phyloP scores from a whole-genome alignment of 92 coral and sea anemone species.

The Paramuricea clavata region DNA sequence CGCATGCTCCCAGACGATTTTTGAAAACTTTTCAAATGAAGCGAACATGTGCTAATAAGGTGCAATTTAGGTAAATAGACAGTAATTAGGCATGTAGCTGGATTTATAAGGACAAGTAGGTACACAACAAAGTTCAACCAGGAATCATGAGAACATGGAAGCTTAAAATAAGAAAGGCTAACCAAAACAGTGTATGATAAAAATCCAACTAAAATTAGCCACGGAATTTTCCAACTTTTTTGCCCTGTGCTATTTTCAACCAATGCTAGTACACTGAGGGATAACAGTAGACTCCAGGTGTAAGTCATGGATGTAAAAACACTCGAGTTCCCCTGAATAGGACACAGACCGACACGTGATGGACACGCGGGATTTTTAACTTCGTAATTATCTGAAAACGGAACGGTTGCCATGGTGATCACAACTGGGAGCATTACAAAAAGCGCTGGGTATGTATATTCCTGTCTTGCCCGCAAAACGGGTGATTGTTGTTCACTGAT shows the following conservation, averaged over 20 bases:
- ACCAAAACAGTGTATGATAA: constrained; percentile 15
- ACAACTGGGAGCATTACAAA: constrained; percentile 16
- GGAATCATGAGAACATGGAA: constrained; percentile 1
- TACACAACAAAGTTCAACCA: background rate
- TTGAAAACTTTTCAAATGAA: constrained; percentile 17
- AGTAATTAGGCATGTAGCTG: background rate
- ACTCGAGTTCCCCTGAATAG: background rate
- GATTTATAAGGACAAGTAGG: constrained; percentile 21
- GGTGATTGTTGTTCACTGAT: background rate
- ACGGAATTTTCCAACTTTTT: constrained; percentile 18
- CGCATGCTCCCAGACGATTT: background rate
- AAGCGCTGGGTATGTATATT: background rate
- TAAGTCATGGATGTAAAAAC: constrained; percentile 11
- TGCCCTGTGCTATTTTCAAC: background rate
- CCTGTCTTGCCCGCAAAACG: background rate
- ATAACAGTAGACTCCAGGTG: constrained; percentile 23
- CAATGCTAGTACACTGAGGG: constrained; percentile 7
- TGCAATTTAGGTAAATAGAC: constrained; percentile 16
- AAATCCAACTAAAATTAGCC: constrained; percentile 4
- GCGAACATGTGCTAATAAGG: constrained; percentile 6
- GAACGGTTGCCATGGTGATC: background rate
- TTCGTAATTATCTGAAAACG: background rate
- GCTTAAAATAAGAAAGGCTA: constrained; percentile 4
- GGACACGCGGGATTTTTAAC: background rate
- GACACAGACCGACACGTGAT: constrained; percentile 1